Base-by-base conservation (phyloP, 2,113 vertebrate species). In the Vulpes ferrilata region DNA sequence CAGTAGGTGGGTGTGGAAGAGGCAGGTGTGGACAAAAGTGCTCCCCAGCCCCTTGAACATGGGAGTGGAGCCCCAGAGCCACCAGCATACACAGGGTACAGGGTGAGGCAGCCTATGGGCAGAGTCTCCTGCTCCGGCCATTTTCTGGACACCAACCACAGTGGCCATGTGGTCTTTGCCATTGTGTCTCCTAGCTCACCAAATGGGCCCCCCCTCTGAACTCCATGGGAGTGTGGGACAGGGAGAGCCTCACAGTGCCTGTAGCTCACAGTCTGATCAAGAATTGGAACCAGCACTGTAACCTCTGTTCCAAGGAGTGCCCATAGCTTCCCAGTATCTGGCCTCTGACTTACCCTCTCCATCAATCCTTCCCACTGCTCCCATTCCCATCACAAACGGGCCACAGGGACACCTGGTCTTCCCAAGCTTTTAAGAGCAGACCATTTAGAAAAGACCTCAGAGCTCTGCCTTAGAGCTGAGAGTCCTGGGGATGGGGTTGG, bases 301-400 rank as follows among this genome's bases (percentile, higher is more conserved):
- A 20, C 13, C 23, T 15, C 57, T 2, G 9, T 15, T 8, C 59
- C 0, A 0, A 35, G 82, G 13, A 5, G 0, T 2, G 4, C 30
- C 16, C 23, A 5, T 20, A 51, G 78, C 7, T 27, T 48, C 83
- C 4, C n/a, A n/a, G 27, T 2, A 9, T 17, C 48, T 11, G n/a
- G 59, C 27, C 51, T 64, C 38, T 15, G 16, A 10, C 0, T 0
- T 27, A 19, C 16, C 13, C 57, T 59, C 17, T 55, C 30, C 71
- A 17, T 16, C 11, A 38, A 1, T 53, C 7, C 43, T 60, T 73
- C 7, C 13, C 25, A 2, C 67, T 7, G 20, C 9, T 38, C 17
- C 30, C 53, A 20, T 16, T 60, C 5, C 84, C 43, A 35, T 2
- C 1, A 3, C 25, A 17, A 43, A 43, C 3, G 12, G 12, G 20